Base-by-base conservation (phyloP, 2,113 vertebrate genomes). In the Larimichthys crocea region DNA sequence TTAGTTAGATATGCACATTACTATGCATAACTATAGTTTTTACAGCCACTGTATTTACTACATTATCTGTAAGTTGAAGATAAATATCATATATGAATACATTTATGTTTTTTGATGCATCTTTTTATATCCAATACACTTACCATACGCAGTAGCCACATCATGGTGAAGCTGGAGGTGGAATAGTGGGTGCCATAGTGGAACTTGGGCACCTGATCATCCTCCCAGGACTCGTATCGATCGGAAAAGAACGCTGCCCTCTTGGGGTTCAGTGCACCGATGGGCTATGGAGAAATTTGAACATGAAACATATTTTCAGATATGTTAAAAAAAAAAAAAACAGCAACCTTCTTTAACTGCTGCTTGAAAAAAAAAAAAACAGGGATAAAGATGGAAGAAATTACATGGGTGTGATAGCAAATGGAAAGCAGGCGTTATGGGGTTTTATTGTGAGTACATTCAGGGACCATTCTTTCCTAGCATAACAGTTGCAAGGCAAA, bases 101-200 rank as follows among this genome's bases (percentile, higher is more conserved):
- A 40, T 40, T 40, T 2, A 40, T 40, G 35, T 40, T 40, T 40
- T 35, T 35, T 8, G 0, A 40, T 19, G 9, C 0, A 15, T n/a
- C 3, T 52, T 24, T n/a, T 2, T 17, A 17, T 55, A 53, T 20
- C 3, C 44, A 52, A 0, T 64, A 42, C 20, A 96, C 98, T 98
- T 95, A 99, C 98, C 8, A 98, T 96, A 88, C 98, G 97, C 48
- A 99, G 95, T 4, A 99, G 94, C 98, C 98, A 99, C 1, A 96
- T 97, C 82, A 97, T 95, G 61, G 97, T 96, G 93, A 99, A 99
- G 91, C 97, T 97, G 92, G 98, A 96, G 29, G 98, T 99, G 80
- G 98, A 99, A 87, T 99, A 99, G 93, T 99, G 98, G 74, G 98
- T 99, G 66, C 98, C 98, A 4, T 99, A 99, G 94, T 99, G 98